A percentile compares a stretch with the other conserved stretches of the same genome.
Evolutionary conservation across 2,888 invertebrate genomes (phyloP).

Genomic region (Cephus pulcher): DNA sequence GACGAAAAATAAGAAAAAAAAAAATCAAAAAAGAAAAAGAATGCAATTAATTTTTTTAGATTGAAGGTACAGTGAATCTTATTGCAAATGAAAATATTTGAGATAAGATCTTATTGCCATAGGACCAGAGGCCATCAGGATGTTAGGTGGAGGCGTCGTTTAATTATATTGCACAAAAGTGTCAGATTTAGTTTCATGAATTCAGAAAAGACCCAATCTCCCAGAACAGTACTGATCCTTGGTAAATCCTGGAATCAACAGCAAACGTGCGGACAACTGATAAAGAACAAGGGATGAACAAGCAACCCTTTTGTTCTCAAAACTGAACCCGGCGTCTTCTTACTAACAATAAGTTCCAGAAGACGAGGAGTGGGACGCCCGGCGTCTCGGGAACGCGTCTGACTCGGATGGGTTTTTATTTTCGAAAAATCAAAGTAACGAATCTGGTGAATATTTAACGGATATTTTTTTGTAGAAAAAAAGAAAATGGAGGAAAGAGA

Average conservation of each 20-base stretch:
- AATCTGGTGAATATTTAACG: background rate
- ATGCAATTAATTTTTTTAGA: too few relatives aligned
- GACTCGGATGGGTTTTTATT: background rate
- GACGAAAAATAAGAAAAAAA: too few relatives aligned
- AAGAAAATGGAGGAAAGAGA: background rate
- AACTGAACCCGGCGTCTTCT: slow-evolving; percentile 40
- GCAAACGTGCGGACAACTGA: slow-evolving; percentile 39
- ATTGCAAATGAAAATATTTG: too few relatives aligned
- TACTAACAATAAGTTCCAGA: slow-evolving; percentile 9
- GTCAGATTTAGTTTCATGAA: slow-evolving; percentile 38
- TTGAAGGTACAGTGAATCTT: too few relatives aligned
- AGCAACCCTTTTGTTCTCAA: slow-evolving; percentile 42
- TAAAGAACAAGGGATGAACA: slow-evolving; percentile 39
- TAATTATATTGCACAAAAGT: slow-evolving; percentile 28
- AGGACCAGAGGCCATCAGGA: slow-evolving; percentile 16
- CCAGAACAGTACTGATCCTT: slow-evolving; percentile 43
- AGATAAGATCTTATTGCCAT: too few relatives aligned
- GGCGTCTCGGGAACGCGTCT: background rate
- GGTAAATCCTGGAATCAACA: slow-evolving; percentile 21
- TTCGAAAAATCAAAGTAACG: background rate
- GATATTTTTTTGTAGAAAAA: background rate
- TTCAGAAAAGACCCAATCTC: slow-evolving; percentile 41
- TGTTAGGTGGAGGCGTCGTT: slow-evolving; percentile 22
- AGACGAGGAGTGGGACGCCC: background rate
- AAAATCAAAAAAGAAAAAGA: too few relatives aligned